These are phyloP conservation scores for Rhagonycha fulva DNA, from an alignment of 2,888 invertebrate species.

Conservation along the genomic window DNA sequence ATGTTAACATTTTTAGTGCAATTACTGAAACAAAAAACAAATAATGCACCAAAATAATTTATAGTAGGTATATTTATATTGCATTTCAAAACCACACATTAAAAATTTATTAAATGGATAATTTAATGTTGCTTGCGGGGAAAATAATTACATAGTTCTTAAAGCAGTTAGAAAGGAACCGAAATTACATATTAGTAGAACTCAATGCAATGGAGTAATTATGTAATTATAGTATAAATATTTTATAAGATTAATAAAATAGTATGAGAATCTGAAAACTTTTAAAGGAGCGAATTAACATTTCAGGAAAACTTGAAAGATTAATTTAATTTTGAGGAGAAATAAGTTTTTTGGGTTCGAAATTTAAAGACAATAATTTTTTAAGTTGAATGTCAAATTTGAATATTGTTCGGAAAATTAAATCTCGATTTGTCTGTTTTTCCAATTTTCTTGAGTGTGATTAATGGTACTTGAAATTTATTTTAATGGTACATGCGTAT, in stretches of 20 bases:
- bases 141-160: background rate
- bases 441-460: background rate
- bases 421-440: background rate
- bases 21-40: background rate
- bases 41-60: background rate
- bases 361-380: background rate
- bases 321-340: background rate
- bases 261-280: background rate
- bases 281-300: background rate
- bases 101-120: background rate
- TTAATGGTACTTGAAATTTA: background rate
- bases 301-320: background rate
- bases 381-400: background rate
- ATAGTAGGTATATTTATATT: background rate
- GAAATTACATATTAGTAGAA: background rate
- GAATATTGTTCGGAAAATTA: background rate
- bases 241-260: background rate
- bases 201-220: background rate
- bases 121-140: background rate
- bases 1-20: background rate
- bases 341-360: background rate
- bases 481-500: background rate
- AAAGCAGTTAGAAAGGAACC: background rate
- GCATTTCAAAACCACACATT: background rate
- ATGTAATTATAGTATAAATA: background rate